Evolutionary conservation across 2,113 vertebrate species (phyloP).

Genomic region (Montifringilla adamsi): DNA sequence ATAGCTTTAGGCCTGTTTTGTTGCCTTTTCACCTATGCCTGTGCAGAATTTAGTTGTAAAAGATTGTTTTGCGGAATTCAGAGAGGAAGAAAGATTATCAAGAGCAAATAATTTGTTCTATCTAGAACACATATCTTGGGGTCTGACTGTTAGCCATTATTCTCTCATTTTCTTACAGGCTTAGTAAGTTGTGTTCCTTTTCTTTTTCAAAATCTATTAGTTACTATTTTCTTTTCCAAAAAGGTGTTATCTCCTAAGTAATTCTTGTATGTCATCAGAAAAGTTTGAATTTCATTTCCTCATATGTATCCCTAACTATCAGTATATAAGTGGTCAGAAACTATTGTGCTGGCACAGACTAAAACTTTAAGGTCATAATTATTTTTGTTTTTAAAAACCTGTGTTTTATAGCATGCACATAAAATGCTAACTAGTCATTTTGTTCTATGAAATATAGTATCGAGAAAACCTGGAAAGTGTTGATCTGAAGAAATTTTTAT

Average conservation of each 20-base stretch:
- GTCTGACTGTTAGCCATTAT: not conserved
- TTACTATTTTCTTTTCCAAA: not conserved
- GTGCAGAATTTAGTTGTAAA: not conserved
- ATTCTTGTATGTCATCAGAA: not conserved
- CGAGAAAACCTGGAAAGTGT: not conserved
- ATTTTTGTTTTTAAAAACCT: not conserved
- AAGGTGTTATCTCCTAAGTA: not conserved
- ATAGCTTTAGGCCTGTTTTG: not conserved
- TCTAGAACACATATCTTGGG: not conserved
- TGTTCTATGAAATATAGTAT: not conserved
- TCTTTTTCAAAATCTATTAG: not conserved
- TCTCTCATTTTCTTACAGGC: not conserved
- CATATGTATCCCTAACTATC: not conserved
- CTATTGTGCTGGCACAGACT: not conserved
- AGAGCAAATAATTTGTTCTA: not conserved
- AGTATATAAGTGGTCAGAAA: not conserved
- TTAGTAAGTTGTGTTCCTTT: not conserved
- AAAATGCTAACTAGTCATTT: not conserved
- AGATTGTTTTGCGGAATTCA: not conserved
- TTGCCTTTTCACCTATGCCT: not conserved
- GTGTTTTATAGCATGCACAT: not conserved
- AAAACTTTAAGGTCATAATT: not conserved
- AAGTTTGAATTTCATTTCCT: not conserved
- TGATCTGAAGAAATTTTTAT: not conserved
- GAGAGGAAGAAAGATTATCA: not conserved